Evolutionary conservation across 2,888 invertebrate genomes (phyloP).

Genomic region (Acanthacorydalis orientalis): DNA sequence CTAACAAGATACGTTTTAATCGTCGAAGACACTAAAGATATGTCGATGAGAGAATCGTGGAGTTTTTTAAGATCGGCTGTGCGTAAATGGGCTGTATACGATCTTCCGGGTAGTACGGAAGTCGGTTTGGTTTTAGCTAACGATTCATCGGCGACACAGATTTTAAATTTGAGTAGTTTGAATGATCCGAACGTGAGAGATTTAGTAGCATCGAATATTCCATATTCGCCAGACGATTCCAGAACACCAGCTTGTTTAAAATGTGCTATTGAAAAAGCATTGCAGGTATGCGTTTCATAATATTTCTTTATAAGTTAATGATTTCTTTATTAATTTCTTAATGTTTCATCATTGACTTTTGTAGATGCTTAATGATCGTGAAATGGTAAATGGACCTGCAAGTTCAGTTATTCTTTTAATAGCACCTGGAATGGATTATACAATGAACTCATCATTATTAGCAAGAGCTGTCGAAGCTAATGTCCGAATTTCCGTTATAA

Average conservation of each 20-base stretch:
- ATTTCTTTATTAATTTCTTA: neutral
- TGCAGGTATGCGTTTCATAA: conserved; percentile 9
- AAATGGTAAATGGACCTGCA: conserved; percentile 27
- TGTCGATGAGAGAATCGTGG: conserved; percentile 40
- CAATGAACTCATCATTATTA: conserved; percentile 24
- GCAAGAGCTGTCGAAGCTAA: conserved; percentile 25
- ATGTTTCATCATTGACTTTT: conserved; percentile 6
- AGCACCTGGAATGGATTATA: conserved; percentile 33
- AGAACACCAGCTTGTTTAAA: conserved; percentile 29
- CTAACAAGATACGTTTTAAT: conserved; percentile 37
- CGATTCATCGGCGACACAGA: conserved; percentile 22
- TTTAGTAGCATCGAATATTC: conserved; percentile 28
- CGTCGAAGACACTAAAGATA: conserved; percentile 39
- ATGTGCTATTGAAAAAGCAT: conserved; percentile 27
- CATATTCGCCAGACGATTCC: conserved; percentile 33
- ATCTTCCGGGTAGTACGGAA: conserved; percentile 33
- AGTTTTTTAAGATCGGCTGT: conserved; percentile 37
- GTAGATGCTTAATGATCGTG: conserved; percentile 29
- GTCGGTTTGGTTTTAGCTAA: conserved; percentile 32
- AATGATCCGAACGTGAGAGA: conserved; percentile 22
- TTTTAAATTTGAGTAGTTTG: conserved; percentile 22
- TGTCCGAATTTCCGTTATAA: conserved; percentile 34
- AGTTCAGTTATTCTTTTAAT: conserved; percentile 35
- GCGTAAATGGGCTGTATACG: conserved; percentile 37
- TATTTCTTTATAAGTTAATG: neutral